Evolutionary conservation across 2,113 vertebrate genomes (phyloP).

Genomic region (Typhlomys cinereus): DNA sequence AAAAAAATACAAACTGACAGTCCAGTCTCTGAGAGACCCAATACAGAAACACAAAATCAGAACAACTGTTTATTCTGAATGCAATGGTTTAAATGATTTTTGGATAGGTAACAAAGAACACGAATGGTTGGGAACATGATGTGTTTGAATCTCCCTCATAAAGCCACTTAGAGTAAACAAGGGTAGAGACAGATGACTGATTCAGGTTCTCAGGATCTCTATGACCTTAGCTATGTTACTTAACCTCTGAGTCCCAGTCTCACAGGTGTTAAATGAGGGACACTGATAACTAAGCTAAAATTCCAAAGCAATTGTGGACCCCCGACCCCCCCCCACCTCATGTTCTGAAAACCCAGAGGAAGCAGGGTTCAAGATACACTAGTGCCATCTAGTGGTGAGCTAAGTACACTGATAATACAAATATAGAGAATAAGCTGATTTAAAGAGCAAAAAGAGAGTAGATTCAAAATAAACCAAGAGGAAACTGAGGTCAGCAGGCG

Average conservation of each 20-base stretch:
- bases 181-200: neutral
- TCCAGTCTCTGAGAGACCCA: neutral
- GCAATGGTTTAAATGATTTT: neutral
- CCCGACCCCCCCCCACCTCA: neutral
- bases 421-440: neutral
- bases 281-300: neutral
- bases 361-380: conserved; percentile 43
- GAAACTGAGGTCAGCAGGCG: neutral
- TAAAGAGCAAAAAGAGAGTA: neutral
- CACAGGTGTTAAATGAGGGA: neutral
- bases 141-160: neutral
- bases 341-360: neutral
- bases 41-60: neutral
- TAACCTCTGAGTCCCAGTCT: neutral
- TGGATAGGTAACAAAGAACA: conserved; percentile 6
- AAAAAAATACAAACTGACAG: no score
- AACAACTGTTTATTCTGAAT: neutral
- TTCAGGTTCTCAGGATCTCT: neutral
- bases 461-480: neutral
- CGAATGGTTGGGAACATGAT: neutral
- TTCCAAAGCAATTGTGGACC: no score
- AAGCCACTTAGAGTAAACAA: neutral
- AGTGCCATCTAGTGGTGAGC: conserved; percentile 67
- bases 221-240: neutral
- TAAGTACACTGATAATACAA: neutral